Conservation (phyloP, 2,797 vertebrate genomes). For the Ctenosaura bakeri region DNA sequence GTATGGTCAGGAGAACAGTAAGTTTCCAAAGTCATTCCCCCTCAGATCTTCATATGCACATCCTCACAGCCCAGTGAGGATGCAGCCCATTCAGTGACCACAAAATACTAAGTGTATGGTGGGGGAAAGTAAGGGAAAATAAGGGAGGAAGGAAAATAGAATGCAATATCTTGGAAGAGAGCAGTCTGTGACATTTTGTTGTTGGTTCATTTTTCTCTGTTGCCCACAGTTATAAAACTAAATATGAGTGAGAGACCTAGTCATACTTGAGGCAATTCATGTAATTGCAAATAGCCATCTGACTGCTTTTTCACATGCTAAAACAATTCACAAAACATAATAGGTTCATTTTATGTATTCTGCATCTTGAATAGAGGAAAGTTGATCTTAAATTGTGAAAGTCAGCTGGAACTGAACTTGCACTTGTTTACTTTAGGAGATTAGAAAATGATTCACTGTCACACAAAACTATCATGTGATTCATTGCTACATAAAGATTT, state of each 20-base stretch:
- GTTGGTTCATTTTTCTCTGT: not conserved
- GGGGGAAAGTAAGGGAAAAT: not conserved
- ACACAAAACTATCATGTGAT: slow-evolving; percentile 22
- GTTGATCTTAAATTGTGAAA: not conserved
- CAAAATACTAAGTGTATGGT: not conserved
- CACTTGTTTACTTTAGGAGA: not conserved
- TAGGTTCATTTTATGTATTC: not conserved
- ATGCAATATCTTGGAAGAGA: not conserved
- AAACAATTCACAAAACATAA: not conserved
- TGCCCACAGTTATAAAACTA: slow-evolving; percentile 32
- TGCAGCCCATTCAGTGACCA: not conserved
- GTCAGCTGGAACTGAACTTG: not conserved
- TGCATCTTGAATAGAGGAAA: not conserved
- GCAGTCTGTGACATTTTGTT: not conserved
- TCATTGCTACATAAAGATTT: not conserved
- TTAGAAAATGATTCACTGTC: slow-evolving; percentile 8
- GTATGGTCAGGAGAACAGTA: not conserved
- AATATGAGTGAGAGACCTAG: slow-evolving; percentile 13
- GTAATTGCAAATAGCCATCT: not conserved
- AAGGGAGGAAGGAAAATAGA: not conserved
- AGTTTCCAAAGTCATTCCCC: not conserved
- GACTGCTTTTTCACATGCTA: not conserved
- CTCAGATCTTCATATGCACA: no score
- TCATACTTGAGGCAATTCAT: slow-evolving; percentile 11
- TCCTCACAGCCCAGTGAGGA: not conserved